Conservation (phyloP, 2,113 vertebrate species). For the Campylorhamphus procurvoides region DNA sequence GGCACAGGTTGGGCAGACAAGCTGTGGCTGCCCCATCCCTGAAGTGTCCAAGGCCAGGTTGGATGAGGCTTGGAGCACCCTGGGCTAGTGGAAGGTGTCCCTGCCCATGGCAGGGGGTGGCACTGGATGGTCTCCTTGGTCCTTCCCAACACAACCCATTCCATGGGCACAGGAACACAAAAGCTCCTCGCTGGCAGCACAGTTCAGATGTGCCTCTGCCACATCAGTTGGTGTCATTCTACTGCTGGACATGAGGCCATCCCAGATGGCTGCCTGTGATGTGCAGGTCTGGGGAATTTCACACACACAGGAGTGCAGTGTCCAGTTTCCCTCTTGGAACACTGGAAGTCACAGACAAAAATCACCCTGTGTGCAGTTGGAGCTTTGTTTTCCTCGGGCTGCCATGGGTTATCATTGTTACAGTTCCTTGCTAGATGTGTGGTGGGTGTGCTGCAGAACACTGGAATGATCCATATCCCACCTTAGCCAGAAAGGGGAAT, state of each 20-base stretch:
- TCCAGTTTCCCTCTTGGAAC: background rate
- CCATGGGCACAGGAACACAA: background rate
- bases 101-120: background rate
- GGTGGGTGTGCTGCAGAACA: background rate
- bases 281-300: background rate
- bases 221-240: rapidly evolving
- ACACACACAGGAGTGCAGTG: background rate
- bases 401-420: background rate
- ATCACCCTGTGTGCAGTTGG: rapidly evolving
- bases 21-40: background rate
- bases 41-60: background rate
- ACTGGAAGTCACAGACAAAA: rapidly evolving
- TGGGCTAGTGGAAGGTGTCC: background rate
- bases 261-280: background rate
- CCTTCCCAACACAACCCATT: background rate
- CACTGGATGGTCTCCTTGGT: rapidly evolving
- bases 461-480: rapidly evolving
- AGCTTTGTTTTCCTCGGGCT: background rate
- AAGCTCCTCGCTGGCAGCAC: rapidly evolving
- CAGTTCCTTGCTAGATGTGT: rapidly evolving
- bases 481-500: background rate
- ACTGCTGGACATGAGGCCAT: background rate
- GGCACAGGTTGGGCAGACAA: background rate
- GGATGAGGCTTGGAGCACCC: background rate
- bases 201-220: rapidly evolving